A percentile compares a stretch with the other conserved stretches of the same genome.
phyloP scores from a whole-genome alignment of 2,113 vertebrate species.

The Ictalurus furcatus region DNA sequence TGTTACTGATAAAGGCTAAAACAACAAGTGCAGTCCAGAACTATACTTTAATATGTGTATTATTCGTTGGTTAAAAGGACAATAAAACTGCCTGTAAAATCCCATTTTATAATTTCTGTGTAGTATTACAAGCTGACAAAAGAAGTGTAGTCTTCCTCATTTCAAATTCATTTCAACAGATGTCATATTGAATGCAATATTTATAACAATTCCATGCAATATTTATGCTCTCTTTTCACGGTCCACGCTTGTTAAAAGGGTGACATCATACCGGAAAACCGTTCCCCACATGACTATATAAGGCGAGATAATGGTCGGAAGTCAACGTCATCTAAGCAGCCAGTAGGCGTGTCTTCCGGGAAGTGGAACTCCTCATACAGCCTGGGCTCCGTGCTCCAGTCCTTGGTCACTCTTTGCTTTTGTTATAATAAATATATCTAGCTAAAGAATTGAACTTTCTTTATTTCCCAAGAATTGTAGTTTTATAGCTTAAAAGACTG shows the following conservation, averaged over 20 bases:
- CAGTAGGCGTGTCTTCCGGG: conserved; percentile 70
- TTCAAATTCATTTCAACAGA: conserved; percentile 36
- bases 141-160: neutral
- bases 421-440: neutral
- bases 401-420: neutral
- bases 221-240: conserved; percentile 46
- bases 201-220: conserved; percentile 23
- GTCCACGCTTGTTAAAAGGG: conserved; percentile 48
- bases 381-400: neutral
- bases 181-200: conserved; percentile 40
- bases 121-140: neutral
- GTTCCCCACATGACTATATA: conserved; percentile 67
- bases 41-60: neutral
- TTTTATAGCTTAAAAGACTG: neutral
- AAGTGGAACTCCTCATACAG: conserved; percentile 58
- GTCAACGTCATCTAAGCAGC: conserved; percentile 63
- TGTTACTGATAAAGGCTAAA: neutral
- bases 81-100: neutral
- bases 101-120: neutral
- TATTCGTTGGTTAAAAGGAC: neutral
- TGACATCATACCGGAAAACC: conserved; percentile 72
- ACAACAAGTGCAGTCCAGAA: neutral
- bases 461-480: neutral
- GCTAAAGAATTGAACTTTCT: neutral
- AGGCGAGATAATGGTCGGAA: conserved; percentile 65